Conservation (phyloP, 2,113 vertebrate genomes). For the Apteryx mantelli region DNA sequence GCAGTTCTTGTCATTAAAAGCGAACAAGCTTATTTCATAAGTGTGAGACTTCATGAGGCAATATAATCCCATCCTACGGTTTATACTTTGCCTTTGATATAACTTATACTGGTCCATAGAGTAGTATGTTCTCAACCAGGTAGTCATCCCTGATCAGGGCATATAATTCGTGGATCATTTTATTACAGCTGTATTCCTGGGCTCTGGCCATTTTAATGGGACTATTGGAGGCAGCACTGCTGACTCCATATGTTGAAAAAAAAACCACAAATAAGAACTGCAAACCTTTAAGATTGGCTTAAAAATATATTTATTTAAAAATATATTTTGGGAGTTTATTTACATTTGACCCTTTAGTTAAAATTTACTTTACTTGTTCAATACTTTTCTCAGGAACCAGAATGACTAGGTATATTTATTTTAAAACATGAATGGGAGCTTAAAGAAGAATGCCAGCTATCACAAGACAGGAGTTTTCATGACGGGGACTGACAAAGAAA, state of each 20-base stretch:
- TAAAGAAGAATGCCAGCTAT: not conserved
- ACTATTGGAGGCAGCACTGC: not conserved
- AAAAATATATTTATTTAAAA: not conserved
- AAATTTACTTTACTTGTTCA: not conserved
- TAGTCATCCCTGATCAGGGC: not conserved
- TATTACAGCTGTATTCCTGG: not conserved
- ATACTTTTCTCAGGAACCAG: not conserved
- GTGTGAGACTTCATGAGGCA: not conserved
- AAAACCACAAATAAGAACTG: not conserved
- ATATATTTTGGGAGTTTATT: not conserved
- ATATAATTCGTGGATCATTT: not conserved
- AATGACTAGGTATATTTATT: not conserved
- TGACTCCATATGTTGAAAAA: not conserved
- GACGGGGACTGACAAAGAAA: not conserved
- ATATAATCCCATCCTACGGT: not conserved
- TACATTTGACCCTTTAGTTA: not conserved
- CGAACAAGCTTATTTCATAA: not conserved
- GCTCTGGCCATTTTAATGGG: not conserved
- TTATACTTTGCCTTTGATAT: not conserved
- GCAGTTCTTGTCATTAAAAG: not conserved
- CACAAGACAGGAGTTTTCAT: not conserved
- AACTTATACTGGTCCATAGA: not conserved
- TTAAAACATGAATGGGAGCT: not conserved
- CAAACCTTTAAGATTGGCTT: not conserved
- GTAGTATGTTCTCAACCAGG: not conserved